Evolutionary conservation across 2,113 vertebrate genomes (phyloP).

Genomic region (Herpailurus yagouaroundi): DNA sequence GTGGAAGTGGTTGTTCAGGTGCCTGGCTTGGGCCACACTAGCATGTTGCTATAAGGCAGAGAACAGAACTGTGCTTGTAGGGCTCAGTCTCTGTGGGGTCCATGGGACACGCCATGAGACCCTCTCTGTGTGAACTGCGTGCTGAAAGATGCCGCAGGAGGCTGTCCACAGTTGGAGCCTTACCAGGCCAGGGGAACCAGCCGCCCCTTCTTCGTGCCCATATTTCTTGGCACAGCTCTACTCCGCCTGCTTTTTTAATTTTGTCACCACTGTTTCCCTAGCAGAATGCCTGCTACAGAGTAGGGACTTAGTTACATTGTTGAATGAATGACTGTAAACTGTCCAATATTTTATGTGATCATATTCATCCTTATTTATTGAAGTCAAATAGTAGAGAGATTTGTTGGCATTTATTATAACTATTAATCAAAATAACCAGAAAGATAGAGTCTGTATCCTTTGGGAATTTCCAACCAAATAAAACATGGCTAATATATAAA

Average conservation of each 20-base stretch:
- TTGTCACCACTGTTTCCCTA: not conserved
- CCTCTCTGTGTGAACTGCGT: not conserved
- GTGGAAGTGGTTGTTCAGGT: not conserved
- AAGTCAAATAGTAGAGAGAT: not conserved
- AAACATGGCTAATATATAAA: not conserved
- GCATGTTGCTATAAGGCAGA: too few relatives aligned
- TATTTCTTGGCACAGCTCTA: not conserved
- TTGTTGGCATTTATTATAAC: not conserved
- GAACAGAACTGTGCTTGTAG: not conserved
- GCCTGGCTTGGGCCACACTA: not conserved
- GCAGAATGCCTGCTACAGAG: not conserved
- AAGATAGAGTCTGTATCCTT: not conserved
- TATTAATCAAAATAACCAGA: not conserved
- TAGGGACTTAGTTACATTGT: not conserved
- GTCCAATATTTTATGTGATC: not conserved
- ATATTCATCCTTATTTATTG: not conserved
- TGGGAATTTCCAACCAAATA: not conserved
- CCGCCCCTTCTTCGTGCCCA: accelerated
- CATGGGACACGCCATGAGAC: not conserved
- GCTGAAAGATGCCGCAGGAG: not conserved
- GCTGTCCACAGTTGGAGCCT: too few relatives aligned
- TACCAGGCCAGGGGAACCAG: too few relatives aligned
- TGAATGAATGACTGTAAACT: not conserved
- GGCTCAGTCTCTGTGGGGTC: not conserved
- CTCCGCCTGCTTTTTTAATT: not conserved